Evolutionary conservation across 2,113 vertebrate genomes (phyloP).

Genomic region (Todiramphus chloris): DNA sequence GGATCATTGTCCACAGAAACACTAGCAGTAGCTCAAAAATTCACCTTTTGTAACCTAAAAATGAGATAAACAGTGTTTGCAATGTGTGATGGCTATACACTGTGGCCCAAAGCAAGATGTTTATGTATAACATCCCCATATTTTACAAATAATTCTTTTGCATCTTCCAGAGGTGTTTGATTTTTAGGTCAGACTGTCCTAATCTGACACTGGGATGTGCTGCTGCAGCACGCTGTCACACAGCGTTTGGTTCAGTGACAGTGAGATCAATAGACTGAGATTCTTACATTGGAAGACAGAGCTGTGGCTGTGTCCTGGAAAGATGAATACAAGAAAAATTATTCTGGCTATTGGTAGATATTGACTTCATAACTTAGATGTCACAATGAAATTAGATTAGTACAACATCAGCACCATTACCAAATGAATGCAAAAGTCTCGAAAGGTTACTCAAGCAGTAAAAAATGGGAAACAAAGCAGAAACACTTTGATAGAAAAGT

Average conservation of each 20-base stretch:
- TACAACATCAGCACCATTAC: not conserved
- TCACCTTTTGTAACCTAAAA: constrained; percentile 65
- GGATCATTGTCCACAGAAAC: constrained; percentile 58
- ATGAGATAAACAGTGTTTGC: not conserved
- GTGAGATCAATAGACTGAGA: not conserved
- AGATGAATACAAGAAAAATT: not conserved
- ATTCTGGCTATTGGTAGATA: not conserved
- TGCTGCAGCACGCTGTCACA: not conserved
- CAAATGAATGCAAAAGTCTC: not conserved
- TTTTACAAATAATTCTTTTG: not conserved
- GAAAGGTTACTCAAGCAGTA: not conserved
- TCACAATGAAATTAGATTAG: not conserved
- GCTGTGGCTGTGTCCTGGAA: not conserved
- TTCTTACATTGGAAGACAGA: not conserved
- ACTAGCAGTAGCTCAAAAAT: constrained; percentile 67
- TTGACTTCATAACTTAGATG: not conserved
- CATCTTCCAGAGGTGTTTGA: not conserved
- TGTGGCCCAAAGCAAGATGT: not conserved
- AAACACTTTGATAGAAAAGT: not conserved
- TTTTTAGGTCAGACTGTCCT: not conserved
- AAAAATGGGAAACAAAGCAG: not conserved
- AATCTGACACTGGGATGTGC: not conserved
- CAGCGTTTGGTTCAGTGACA: not conserved
- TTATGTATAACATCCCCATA: not conserved
- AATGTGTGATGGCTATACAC: not conserved